Evolutionary conservation across 2,113 vertebrate species (phyloP).

Genomic region (Cynoglossus semilaevis): DNA sequence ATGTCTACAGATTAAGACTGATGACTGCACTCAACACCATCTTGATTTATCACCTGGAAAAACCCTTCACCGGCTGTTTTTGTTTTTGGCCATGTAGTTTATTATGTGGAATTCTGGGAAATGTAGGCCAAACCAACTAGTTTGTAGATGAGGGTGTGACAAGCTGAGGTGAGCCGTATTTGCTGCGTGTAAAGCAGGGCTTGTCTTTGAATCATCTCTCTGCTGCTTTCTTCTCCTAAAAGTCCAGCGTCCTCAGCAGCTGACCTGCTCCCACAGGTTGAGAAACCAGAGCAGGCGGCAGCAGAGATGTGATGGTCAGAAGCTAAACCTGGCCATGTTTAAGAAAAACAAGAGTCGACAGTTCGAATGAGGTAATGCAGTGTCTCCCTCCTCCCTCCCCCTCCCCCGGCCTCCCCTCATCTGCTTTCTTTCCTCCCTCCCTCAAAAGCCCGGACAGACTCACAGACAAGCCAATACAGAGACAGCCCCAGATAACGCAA

Average conservation of each 20-base stretch:
- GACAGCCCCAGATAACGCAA: conserved; percentile 59
- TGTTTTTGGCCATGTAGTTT: no score
- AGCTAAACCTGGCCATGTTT: not conserved
- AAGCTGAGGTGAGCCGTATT: not conserved
- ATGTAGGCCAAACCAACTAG: not conserved
- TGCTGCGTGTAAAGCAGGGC: conserved; percentile 6
- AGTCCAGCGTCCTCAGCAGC: not conserved
- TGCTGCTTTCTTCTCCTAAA: not conserved
- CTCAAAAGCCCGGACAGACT: conserved; percentile 53
- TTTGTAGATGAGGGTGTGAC: not conserved
- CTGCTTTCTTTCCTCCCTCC: conserved; percentile 4
- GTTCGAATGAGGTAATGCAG: conserved; percentile 47
- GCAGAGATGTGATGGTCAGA: no score
- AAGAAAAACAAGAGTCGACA: conserved; percentile 19
- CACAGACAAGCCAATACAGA: conserved; percentile 66
- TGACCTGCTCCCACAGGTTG: not conserved
- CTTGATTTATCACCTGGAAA: not conserved
- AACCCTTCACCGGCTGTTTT: not conserved
- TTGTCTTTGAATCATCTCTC: conserved; percentile 27
- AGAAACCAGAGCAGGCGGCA: no score
- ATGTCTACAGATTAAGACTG: no score
- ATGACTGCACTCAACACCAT: no score
- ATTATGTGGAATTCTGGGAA: conserved; percentile 13
- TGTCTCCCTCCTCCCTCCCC: conserved; percentile 1
- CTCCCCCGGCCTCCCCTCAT: not conserved